Evolutionary conservation across 2,113 vertebrate species (phyloP).

Genomic region (Cheilinus undulatus): DNA sequence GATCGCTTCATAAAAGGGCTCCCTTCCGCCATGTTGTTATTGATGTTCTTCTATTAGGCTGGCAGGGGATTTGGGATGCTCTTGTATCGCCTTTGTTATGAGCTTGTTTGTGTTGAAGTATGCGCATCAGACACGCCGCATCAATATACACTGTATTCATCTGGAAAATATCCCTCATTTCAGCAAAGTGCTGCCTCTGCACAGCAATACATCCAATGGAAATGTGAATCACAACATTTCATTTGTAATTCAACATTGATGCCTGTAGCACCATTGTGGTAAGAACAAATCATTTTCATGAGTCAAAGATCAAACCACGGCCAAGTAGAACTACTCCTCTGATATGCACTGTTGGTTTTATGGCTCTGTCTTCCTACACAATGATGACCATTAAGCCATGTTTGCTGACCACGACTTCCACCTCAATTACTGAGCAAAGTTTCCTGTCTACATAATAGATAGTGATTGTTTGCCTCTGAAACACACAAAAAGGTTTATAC

Average conservation of each 20-base stretch:
- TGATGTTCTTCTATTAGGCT: constrained; percentile 42
- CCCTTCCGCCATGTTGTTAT: constrained; percentile 33
- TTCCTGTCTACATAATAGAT: constrained; percentile 11
- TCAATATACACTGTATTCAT: constrained; percentile 20
- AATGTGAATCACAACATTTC: constrained; percentile 12
- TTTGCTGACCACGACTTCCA: constrained; percentile 8
- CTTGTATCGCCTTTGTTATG: constrained; percentile 25
- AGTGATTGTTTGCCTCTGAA: background rate
- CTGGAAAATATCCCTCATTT: constrained; percentile 16
- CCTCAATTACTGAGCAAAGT: background rate
- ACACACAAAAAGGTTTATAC: background rate
- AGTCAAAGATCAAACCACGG: constrained; percentile 14
- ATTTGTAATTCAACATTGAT: constrained; percentile 5
- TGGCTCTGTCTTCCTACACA: background rate
- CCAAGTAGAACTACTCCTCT: background rate
- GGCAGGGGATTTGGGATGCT: constrained; percentile 3
- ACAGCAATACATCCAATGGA: background rate
- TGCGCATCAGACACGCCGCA: constrained; percentile 8
- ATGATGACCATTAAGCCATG: background rate
- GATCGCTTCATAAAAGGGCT: constrained; percentile 48
- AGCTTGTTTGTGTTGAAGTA: constrained; percentile 36
- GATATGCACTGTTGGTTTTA: background rate
- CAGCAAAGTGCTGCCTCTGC: constrained; percentile 6
- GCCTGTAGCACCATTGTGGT: background rate
- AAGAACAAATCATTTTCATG: background rate